Conservation (phyloP, 2,113 vertebrate species). For the Castor canadensis region DNA sequence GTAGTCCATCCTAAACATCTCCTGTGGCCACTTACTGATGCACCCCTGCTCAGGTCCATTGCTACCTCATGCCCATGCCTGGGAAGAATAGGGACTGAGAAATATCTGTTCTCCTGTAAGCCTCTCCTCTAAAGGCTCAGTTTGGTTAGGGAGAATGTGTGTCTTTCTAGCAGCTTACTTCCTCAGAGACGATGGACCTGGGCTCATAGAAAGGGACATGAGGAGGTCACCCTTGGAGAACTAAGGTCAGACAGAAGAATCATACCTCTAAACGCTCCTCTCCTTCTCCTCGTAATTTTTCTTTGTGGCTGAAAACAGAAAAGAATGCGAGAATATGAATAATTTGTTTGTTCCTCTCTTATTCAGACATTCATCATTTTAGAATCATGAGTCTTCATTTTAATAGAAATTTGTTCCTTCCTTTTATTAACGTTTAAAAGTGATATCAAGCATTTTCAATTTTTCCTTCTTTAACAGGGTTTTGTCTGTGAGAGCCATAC, state of each 20-base stretch:
- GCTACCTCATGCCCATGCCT: background rate
- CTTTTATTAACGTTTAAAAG: background rate
- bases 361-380: background rate
- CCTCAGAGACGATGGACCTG: background rate
- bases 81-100: background rate
- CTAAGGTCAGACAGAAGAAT: background rate
- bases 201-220: background rate
- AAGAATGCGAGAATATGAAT: background rate
- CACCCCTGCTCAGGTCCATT: background rate
- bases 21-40: background rate
- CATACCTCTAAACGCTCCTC: background rate
- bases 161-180: background rate
- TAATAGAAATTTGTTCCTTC: background rate
- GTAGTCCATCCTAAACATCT: accelerated
- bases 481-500: background rate
- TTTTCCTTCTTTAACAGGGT: background rate
- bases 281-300: background rate
- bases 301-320: background rate
- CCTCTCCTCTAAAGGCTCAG: background rate
- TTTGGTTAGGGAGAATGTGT: background rate
- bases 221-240: background rate
- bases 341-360: background rate
- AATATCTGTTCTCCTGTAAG: background rate
- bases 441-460: background rate
- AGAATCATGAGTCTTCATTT: background rate